These are phyloP conservation scores for Petrocephalus microphthalmus DNA, from an alignment of 2,113 vertebrate genomes.

Conservation along the genomic window DNA sequence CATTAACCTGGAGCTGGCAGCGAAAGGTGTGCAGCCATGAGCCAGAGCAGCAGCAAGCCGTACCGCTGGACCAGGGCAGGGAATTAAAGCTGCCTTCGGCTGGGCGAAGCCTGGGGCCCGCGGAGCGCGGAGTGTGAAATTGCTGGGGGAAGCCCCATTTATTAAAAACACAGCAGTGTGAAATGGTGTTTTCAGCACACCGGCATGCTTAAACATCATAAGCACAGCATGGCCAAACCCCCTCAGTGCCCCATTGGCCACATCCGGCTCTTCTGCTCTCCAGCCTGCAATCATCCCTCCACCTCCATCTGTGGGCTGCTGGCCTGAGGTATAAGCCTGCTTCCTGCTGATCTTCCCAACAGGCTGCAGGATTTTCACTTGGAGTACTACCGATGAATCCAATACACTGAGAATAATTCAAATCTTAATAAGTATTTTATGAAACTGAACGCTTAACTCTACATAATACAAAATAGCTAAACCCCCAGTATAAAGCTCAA, in stretches of 20 bases:
- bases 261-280: constrained; percentile 39
- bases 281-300: constrained; percentile 9
- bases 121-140: constrained; percentile 71
- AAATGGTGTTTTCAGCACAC: constrained; percentile 67
- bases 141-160: constrained; percentile 67
- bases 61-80: constrained; percentile 63
- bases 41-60: not conserved
- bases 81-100: constrained; percentile 69
- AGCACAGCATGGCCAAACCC: constrained; percentile 57
- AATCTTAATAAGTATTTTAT: not conserved
- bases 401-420: not conserved
- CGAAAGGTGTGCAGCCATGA: constrained; percentile 36
- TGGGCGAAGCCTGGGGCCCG: constrained; percentile 31
- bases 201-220: constrained; percentile 75
- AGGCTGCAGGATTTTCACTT: not conserved
- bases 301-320: not conserved
- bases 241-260: constrained; percentile 45
- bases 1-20: constrained; percentile 42
- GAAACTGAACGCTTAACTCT: not conserved
- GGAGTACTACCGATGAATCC: not conserved
- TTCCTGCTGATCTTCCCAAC: not conserved
- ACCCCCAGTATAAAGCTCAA: not conserved
- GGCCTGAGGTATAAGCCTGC: not conserved
- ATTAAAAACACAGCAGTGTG: constrained; percentile 72
- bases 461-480: not conserved